Evolutionary conservation across 2,113 vertebrate genomes (phyloP).

Genomic region (Telmatochromis sp.): DNA sequence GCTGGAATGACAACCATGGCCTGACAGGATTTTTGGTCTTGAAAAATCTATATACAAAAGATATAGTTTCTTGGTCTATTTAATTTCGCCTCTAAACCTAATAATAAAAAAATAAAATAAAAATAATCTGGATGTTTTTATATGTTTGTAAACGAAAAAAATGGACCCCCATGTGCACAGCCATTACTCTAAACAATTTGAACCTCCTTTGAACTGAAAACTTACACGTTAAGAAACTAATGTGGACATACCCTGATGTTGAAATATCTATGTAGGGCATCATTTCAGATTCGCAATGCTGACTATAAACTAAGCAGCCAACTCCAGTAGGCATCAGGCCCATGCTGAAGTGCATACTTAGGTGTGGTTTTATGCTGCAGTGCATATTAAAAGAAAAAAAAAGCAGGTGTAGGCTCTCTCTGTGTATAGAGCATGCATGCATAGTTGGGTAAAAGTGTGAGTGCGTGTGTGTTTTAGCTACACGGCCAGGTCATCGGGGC

Average conservation of each 20-base stretch:
- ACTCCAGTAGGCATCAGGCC: background rate
- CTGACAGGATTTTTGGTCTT: background rate
- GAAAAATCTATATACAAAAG: background rate
- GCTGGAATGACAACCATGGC: background rate
- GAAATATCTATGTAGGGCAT: background rate
- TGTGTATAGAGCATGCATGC: background rate
- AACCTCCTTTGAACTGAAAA: background rate
- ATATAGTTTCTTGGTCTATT: background rate
- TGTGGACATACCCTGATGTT: background rate
- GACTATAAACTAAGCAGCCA: background rate
- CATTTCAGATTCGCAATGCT: background rate
- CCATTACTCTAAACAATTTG: background rate
- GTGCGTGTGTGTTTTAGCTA: conserved; percentile 57
- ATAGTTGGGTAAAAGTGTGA: background rate
- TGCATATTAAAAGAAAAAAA: background rate
- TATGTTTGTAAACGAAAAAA: background rate
- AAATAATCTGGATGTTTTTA: background rate
- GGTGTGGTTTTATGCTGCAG: background rate
- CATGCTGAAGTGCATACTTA: background rate
- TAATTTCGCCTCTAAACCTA: background rate
- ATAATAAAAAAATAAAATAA: background rate
- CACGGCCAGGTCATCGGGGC: conserved; percentile 83
- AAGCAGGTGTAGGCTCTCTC: background rate
- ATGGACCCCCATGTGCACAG: background rate
- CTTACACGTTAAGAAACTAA: background rate